A percentile compares a stretch with the other conserved stretches of the same genome.
Conservation (phyloP, 1,140 invertebrate species). For the Bombus difficillimus region DNA sequence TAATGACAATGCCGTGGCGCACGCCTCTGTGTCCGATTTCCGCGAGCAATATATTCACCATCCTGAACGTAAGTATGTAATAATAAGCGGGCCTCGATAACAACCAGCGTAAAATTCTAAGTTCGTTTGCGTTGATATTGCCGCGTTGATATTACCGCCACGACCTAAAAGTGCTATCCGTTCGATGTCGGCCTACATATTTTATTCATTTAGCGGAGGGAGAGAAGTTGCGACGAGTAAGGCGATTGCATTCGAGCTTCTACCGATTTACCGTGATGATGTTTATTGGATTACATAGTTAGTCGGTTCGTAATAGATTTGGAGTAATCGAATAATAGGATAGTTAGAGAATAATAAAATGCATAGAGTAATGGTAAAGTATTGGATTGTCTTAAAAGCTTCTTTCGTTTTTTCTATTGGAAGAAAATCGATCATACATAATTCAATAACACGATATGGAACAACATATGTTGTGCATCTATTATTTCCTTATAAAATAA, state of each 20-base stretch:
- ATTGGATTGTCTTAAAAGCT: too few species aligned
- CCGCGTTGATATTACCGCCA: too few species aligned
- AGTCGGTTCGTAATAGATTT: neutral
- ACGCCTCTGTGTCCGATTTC: constrained; percentile 28
- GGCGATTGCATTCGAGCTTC: neutral
- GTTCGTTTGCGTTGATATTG: neutral
- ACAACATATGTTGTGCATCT: too few species aligned
- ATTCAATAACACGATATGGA: too few species aligned
- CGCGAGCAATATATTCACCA: neutral
- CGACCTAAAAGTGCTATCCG: neutral
- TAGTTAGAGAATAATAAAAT: neutral
- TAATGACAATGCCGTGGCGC: constrained; percentile 38
- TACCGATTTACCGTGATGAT: neutral
- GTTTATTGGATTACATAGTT: neutral
- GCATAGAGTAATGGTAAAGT: too few species aligned
- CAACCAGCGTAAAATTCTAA: neutral
- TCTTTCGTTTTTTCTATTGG: too few species aligned
- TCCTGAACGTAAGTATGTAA: neutral
- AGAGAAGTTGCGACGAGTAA: neutral
- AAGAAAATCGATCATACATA: too few species aligned
- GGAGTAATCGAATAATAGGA: neutral
- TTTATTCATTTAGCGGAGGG: neutral
- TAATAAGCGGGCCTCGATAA: neutral
- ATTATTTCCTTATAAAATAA: too few species aligned
- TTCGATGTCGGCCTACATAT: neutral